A percentile compares a stretch with the other conserved stretches of the same genome.
Evolutionary conservation across 2,113 vertebrate species (phyloP).

Genomic region (Hypomesus transpacificus): DNA sequence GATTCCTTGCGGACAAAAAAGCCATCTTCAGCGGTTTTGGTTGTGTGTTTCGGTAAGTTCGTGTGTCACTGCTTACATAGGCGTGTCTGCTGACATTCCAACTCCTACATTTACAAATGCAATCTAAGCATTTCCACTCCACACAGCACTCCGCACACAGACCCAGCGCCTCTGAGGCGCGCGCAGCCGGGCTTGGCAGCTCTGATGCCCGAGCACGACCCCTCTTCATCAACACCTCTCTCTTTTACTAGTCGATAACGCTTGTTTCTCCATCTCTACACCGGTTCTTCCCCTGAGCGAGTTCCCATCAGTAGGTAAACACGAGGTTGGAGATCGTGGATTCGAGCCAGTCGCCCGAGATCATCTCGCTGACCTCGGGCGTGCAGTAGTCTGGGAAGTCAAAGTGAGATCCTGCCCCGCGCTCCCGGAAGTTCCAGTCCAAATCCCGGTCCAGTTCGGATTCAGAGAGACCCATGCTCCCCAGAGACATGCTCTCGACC

Average conservation of each 20-base stretch:
- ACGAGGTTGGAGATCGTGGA: constrained; percentile 98
- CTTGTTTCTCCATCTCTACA: constrained; percentile 16
- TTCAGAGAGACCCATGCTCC: constrained; percentile 88
- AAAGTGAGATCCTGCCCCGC: constrained; percentile 93
- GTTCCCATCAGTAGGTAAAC: constrained; percentile 88
- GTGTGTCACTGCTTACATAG: constrained; percentile 52
- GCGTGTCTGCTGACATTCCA: constrained; percentile 60
- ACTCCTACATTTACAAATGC: constrained; percentile 66
- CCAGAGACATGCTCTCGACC: constrained; percentile 90
- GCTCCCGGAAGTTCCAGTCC: constrained; percentile 90
- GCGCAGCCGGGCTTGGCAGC: no score
- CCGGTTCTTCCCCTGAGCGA: constrained; percentile 27
- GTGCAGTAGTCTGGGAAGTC: constrained; percentile 99
- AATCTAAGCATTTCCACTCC: constrained; percentile 64
- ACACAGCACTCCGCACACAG: constrained; percentile 49
- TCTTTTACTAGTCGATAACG: not conserved
- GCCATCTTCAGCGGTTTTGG: constrained; percentile 30
- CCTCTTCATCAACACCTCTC: constrained; percentile 18
- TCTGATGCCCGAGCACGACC: no score
- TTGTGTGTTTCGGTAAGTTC: constrained; percentile 26
- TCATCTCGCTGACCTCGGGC: constrained; percentile 98
- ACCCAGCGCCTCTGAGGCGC: constrained; percentile 22
- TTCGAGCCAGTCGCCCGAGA: constrained; percentile 98
- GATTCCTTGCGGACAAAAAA: no score
- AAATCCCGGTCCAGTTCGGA: constrained; percentile 92